Percentiles rank a stretch among this genome's conserved stretches.
Conservation (phyloP, 2,888 invertebrate genomes). For the Cantharis flavilabris region DNA sequence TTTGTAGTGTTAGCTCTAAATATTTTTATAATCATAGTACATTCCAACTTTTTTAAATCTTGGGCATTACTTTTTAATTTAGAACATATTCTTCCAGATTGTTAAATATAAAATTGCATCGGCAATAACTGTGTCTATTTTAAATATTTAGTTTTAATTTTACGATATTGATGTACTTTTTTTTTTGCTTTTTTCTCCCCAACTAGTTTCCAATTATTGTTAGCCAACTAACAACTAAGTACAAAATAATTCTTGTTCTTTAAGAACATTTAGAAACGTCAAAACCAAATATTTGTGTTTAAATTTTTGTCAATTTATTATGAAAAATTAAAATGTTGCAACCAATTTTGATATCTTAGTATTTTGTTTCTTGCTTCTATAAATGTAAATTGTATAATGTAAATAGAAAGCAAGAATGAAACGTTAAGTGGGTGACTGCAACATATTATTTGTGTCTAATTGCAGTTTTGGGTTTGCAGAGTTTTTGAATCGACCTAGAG, state of each 20-base stretch:
- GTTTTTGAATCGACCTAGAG: neutral
- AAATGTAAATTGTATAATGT: neutral
- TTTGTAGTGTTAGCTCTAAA: constrained; percentile 23
- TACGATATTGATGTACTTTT: neutral
- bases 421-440: neutral
- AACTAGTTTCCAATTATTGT: neutral
- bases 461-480: neutral
- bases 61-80: constrained; percentile 18
- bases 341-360: neutral
- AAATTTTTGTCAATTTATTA: neutral
- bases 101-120: neutral
- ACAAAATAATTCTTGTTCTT: neutral
- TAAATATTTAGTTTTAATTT: neutral
- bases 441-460: neutral
- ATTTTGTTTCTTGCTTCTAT: neutral
- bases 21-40: constrained; percentile 28
- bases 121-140: neutral
- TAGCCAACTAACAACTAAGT: neutral
- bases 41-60: constrained; percentile 23
- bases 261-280: neutral
- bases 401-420: neutral
- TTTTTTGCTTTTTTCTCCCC: neutral
- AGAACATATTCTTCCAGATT: neutral
- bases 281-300: neutral
- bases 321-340: neutral